Conservation (phyloP, 2,797 vertebrate genomes). For the Sebastes flavidus region DNA sequence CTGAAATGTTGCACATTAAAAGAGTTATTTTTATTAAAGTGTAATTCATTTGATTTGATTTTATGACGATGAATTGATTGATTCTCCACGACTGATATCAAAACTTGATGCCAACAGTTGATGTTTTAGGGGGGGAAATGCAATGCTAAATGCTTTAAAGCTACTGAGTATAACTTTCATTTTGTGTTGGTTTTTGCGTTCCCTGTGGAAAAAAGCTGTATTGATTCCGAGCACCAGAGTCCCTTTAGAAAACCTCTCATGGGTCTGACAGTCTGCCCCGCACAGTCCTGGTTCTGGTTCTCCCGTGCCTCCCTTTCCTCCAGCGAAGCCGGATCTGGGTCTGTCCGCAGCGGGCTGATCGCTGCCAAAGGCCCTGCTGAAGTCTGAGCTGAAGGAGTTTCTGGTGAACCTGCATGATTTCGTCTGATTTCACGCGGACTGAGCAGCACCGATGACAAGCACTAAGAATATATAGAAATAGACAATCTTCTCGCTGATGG, state of each 20-base stretch:
- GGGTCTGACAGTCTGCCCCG: neutral
- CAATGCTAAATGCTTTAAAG: neutral
- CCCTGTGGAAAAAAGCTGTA: no score
- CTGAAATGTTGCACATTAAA: neutral
- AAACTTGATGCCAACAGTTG: neutral
- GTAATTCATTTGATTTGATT: neutral
- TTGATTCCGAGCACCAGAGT: no score
- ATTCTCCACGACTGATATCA: neutral
- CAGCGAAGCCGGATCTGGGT: neutral
- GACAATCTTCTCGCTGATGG: no score
- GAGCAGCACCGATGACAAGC: neutral
- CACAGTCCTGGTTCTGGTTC: neutral
- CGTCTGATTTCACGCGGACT: neutral
- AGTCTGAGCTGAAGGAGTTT: neutral
- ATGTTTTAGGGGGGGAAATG: neutral
- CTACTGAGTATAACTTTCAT: no score
- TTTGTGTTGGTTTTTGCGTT: no score
- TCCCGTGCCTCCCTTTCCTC: neutral
- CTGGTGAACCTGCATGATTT: neutral
- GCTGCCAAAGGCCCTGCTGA: neutral
- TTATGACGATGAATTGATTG: neutral
- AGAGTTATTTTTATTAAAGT: neutral
- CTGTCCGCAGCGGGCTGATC: neutral
- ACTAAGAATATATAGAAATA: neutral
- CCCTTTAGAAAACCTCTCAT: neutral